phyloP scores from a whole-genome alignment of 2,797 vertebrate genomes.

The Remorina albescens region DNA sequence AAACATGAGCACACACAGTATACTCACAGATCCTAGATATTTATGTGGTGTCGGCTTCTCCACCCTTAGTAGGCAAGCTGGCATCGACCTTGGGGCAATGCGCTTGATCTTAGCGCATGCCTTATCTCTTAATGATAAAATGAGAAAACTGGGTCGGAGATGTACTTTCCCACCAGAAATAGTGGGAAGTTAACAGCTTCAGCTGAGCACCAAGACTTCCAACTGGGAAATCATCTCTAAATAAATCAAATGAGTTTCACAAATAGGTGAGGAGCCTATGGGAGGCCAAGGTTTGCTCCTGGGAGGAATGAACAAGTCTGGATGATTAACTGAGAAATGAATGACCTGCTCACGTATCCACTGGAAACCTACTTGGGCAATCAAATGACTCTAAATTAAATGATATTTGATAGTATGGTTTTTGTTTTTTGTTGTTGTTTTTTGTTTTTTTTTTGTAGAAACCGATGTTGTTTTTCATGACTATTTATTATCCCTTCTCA shows the following conservation, averaged over 20 bases:
- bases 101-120: conserved; percentile 72
- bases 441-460: conserved; percentile 58
- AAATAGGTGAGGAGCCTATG: conserved; percentile 84
- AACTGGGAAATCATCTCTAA: conserved; percentile 87
- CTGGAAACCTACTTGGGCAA: conserved; percentile 79
- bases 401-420: conserved; percentile 66
- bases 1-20: conserved; percentile 47
- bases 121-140: conserved; percentile 82
- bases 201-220: conserved; percentile 79
- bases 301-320: conserved; percentile 80
- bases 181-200: conserved; percentile 83
- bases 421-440: too few species aligned
- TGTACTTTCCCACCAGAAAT: conserved; percentile 82
- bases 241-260: conserved; percentile 87
- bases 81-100: conserved; percentile 72
- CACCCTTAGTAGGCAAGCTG: conserved; percentile 63
- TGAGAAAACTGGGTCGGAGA: conserved; percentile 84
- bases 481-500: conserved; percentile 54
- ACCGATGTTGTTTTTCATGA: conserved; percentile 69
- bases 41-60: conserved; percentile 54
- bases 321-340: conserved; percentile 85
- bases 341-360: conserved; percentile 80
- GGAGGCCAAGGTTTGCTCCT: conserved; percentile 81
- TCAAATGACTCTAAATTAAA: conserved; percentile 77
- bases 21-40: conserved; percentile 60